Conservation (phyloP, 2,113 vertebrate species). For the Lutjanus erythropterus region DNA sequence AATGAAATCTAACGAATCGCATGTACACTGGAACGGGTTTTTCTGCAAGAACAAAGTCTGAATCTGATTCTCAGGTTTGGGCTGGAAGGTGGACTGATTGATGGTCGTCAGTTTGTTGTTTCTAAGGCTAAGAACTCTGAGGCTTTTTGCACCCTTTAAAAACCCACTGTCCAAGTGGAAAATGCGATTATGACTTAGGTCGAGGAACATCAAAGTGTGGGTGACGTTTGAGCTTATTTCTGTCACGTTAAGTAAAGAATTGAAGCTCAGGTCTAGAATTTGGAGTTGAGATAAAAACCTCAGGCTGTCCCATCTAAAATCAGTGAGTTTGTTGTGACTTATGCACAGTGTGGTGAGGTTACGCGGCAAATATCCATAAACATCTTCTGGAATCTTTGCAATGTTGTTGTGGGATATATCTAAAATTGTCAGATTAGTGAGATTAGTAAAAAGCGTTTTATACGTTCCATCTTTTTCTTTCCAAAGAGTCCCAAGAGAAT, state of each 20-base stretch:
- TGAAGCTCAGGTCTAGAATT: conserved; percentile 82
- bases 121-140: conserved; percentile 80
- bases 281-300: conserved; percentile 63
- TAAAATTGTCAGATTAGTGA: conserved; percentile 81
- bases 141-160: conserved; percentile 63
- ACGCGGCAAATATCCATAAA: conserved; percentile 74
- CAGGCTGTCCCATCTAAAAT: conserved; percentile 79
- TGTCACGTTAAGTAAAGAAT: conserved; percentile 75
- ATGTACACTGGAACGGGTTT: conserved; percentile 87
- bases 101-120: conserved; percentile 80
- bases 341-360: conserved; percentile 74
- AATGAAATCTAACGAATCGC: conserved; percentile 82
- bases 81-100: conserved; percentile 76
- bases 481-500: conserved; percentile 84
- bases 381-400: conserved; percentile 53
- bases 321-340: conserved; percentile 68
- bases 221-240: conserved; percentile 59
- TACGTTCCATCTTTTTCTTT: conserved; percentile 73
- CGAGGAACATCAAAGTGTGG: conserved; percentile 78
- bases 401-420: conserved; percentile 84
- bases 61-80: conserved; percentile 49
- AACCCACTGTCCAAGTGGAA: conserved; percentile 72
- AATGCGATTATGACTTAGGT: conserved; percentile 83
- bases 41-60: conserved; percentile 68
- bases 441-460: conserved; percentile 72